A percentile compares a stretch with the other conserved stretches of the same genome.
phyloP scores from a whole-genome alignment of 2,888 invertebrate genomes.

The Catocala nupta region DNA sequence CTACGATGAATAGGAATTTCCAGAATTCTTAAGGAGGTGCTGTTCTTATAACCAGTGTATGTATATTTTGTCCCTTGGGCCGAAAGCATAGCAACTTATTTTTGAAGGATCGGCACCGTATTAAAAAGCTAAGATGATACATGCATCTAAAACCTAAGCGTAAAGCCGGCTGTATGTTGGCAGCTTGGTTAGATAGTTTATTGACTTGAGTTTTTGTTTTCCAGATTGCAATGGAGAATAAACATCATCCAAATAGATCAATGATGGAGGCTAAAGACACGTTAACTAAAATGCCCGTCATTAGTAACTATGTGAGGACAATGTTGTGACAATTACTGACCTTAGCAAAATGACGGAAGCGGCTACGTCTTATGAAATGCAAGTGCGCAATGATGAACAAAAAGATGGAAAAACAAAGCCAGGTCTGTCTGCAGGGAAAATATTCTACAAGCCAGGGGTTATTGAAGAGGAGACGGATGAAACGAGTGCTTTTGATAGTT shows the following conservation, averaged over 20 bases:
- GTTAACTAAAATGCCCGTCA: slow-evolving; percentile 44
- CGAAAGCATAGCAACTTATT: too few relatives aligned
- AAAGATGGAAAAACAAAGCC: slow-evolving; percentile 64
- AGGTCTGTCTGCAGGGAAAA: slow-evolving; percentile 73
- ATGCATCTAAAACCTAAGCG: too few relatives aligned
- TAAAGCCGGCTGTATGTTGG: too few relatives aligned
- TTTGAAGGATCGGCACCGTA: too few relatives aligned
- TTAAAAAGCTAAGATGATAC: too few relatives aligned
- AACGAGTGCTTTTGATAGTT: slow-evolving; percentile 81
- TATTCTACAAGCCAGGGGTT: slow-evolving; percentile 83
- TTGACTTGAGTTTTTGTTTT: slow-evolving; percentile 12
- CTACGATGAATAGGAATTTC: too few relatives aligned
- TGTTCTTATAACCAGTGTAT: too few relatives aligned
- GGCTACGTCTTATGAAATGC: slow-evolving; percentile 76
- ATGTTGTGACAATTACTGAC: slow-evolving; percentile 63
- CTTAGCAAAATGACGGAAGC: slow-evolving; percentile 65
- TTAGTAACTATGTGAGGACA: slow-evolving; percentile 51
- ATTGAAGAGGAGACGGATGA: slow-evolving; percentile 82
- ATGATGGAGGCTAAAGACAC: slow-evolving; percentile 36
- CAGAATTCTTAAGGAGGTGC: too few relatives aligned
- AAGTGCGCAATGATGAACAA: slow-evolving; percentile 66
- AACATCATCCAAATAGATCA: slow-evolving; percentile 19
- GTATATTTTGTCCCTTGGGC: too few relatives aligned
- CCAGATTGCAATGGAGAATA: slow-evolving; percentile 36
- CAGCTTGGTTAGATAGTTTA: neutral